phyloP scores from a whole-genome alignment of 2,888 invertebrate species.

The Trissonchulus sp. region DNA sequence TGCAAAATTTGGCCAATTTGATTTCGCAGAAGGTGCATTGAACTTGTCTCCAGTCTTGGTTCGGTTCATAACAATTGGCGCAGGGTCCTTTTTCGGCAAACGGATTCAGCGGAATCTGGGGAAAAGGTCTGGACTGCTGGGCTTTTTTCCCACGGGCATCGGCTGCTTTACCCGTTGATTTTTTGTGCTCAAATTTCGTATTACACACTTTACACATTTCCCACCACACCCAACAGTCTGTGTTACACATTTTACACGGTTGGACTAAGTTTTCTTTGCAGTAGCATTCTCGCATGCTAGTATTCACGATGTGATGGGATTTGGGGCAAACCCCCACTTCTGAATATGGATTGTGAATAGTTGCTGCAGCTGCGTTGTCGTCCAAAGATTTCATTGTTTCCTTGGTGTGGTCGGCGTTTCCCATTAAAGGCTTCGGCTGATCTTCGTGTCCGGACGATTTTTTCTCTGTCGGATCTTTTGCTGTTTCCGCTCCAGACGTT shows the following conservation, averaged over 20 bases:
- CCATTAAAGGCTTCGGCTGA: too few relatives aligned
- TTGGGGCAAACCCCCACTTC: background rate
- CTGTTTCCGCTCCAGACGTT: too few relatives aligned
- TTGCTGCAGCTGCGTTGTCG: too few relatives aligned
- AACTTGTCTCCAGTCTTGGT: background rate
- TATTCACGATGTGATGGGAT: background rate
- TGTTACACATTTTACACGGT: background rate
- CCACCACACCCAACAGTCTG: background rate
- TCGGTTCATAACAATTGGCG: background rate
- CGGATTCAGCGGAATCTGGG: background rate
- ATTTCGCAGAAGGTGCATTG: background rate
- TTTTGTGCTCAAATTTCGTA: background rate
- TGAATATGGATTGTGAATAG: background rate
- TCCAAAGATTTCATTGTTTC: too few relatives aligned
- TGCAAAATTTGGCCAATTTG: background rate
- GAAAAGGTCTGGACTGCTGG: background rate
- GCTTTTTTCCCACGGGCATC: background rate
- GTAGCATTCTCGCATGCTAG: background rate
- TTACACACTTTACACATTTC: background rate
- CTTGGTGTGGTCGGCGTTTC: too few relatives aligned
- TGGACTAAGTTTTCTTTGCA: background rate
- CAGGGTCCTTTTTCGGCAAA: background rate
- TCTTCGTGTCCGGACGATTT: too few relatives aligned
- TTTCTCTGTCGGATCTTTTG: too few relatives aligned
- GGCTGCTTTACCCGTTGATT: background rate